Percentiles rank a stretch among this genome's conserved stretches.
phyloP scores from a whole-genome alignment of 2,113 vertebrate genomes.

The Colossoma macropomum region DNA sequence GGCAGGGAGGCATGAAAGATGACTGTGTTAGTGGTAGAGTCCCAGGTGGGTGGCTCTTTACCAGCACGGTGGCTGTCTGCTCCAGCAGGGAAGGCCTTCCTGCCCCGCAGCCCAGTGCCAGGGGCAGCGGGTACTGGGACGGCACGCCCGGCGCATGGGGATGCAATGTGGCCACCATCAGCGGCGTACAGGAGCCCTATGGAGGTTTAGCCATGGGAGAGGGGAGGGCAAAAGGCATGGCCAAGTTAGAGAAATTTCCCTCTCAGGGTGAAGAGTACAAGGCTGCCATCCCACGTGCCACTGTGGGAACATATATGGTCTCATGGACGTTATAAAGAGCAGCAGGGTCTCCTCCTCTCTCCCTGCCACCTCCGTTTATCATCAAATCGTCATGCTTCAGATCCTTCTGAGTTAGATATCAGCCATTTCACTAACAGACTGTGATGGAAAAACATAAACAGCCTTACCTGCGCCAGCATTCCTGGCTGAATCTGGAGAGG shows the following conservation, averaged over 20 bases:
- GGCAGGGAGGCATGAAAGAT: conserved; percentile 17
- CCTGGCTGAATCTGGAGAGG: conserved; percentile 96
- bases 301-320: neutral
- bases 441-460: neutral
- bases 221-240: conserved; percentile 66
- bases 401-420: neutral
- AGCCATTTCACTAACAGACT: neutral
- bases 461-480: conserved; percentile 92
- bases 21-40: conserved; percentile 41
- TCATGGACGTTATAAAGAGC: neutral
- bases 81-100: conserved; percentile 96
- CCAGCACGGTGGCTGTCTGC: conserved; percentile 99
- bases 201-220: conserved; percentile 69
- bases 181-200: conserved; percentile 98
- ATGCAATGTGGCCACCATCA: conserved; percentile 99
- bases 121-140: conserved; percentile 96
- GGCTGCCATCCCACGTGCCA: conserved; percentile 34
- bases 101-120: conserved; percentile 94
- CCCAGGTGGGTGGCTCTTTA: conserved; percentile 76
- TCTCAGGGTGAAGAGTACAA: conserved; percentile 45
- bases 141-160: conserved; percentile 96
- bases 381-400: neutral
- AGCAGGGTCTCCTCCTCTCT: conserved; percentile 4
- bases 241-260: conserved; percentile 60
- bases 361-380: conserved; percentile 18